A percentile compares a stretch with the other conserved stretches of the same genome.
Evolutionary conservation across 2,888 invertebrate genomes (phyloP).

Genomic region (Tachina grossa): DNA sequence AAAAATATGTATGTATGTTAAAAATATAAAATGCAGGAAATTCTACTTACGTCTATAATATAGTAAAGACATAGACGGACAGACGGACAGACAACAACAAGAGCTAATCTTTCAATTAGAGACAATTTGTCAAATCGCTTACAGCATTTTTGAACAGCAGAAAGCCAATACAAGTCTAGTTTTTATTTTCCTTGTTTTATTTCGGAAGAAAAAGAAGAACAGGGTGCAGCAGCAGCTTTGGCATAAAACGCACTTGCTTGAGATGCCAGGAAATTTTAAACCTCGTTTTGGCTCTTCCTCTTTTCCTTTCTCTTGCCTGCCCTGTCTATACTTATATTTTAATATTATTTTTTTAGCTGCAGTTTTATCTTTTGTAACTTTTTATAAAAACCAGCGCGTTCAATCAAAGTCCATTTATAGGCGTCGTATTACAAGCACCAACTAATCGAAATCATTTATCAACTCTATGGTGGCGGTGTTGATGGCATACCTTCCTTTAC

Average conservation of each 20-base stretch:
- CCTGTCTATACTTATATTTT: not conserved
- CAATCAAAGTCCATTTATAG: constrained; percentile 82
- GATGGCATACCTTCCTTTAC: constrained; percentile 65
- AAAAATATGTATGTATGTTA: constrained; percentile 13
- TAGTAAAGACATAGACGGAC: constrained; percentile 17
- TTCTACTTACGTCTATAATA: constrained; percentile 41
- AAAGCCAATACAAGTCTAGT: constrained; percentile 47
- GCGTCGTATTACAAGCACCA: constrained; percentile 83
- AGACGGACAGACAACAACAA: constrained; percentile 64
- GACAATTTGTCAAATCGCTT: constrained; percentile 82
- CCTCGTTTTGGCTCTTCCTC: constrained; percentile 19
- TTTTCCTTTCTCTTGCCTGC: constrained; percentile 19
- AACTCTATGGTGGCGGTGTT: constrained; percentile 73
- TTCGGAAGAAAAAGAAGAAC: constrained; percentile 33
- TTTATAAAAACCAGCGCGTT: constrained; percentile 72
- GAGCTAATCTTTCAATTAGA: constrained; percentile 83
- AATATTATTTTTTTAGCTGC: constrained; percentile 10
- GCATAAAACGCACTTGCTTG: constrained; percentile 67
- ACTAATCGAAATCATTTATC: constrained; percentile 83
- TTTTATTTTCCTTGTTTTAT: constrained; percentile 1
- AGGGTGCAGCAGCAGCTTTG: constrained; percentile 60
- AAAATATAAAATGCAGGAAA: constrained; percentile 45
- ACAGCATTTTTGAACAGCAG: constrained; percentile 73
- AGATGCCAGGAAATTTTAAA: constrained; percentile 61
- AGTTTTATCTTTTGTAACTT: constrained; percentile 59